Evolutionary conservation across 2,797 vertebrate genomes (phyloP), one percentile per base, ranked within the genome.

Genomic region (Molothrus aeneus): DNA sequence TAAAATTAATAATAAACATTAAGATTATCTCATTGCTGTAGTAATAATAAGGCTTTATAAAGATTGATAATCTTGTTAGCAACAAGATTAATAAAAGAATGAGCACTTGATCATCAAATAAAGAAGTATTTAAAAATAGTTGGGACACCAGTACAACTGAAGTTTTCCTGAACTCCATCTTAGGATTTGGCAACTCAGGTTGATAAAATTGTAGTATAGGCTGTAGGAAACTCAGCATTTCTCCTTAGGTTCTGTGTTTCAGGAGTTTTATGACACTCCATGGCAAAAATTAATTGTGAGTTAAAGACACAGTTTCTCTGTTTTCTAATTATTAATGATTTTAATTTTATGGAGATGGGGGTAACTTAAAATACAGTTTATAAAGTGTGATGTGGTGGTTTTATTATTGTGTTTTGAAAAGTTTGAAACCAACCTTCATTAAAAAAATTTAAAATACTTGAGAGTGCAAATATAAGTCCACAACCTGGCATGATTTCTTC

Each of bases 1-100:
- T 87, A 74, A 93, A 84, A 92, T 66, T 36, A 89, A 36, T 71
- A 85, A 71, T 68, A 89, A 89, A 51, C 42, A 78, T 74, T 66
- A 71, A 53, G 54, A 65, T 42, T 80, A 36, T 65, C 26, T 69
- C 86, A 63, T 32, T 91, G 73, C 43, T 61, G n/a, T 6, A 24
- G 42, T 71, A 68, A 31, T 45, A 89, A 60, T 68, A 88, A 86
- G 29, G 19, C 57, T 88, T 68, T 40, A 77, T 85, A 71, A 74
- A 71, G 74, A 87, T 36, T 71, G 60, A 83, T 82, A 89, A 60
- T 57, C 7, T 65, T 85, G 70, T 79, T 88, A 75, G 64, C 28
- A 57, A n/a, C 7, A 77, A 73, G 42, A 71, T 83, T 68, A 89
- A 73, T 73, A 53, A 65, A 88, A 61, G 31, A 72, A 81, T 24